Evolutionary conservation across 2,888 invertebrate species (phyloP).

Genomic region (Synergus itoensis): DNA sequence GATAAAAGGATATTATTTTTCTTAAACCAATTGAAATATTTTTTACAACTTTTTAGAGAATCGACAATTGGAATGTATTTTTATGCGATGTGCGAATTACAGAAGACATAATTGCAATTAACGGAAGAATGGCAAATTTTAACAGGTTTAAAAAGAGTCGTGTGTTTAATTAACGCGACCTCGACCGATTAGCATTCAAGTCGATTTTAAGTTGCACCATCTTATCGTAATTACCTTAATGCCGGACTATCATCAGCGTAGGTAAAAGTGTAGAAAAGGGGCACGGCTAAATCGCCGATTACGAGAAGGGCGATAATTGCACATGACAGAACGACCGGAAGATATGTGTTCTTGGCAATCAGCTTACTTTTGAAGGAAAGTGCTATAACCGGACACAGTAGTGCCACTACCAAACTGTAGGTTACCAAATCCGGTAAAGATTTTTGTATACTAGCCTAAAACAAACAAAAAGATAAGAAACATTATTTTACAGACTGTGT

Average conservation of each 20-base stretch:
- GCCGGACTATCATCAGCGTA: constrained; percentile 62
- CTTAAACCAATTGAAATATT: too few species aligned
- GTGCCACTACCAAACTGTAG: constrained; percentile 76
- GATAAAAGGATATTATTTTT: too few species aligned
- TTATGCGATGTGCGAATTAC: background rate
- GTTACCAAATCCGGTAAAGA: constrained; percentile 68
- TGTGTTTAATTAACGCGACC: constrained; percentile 54
- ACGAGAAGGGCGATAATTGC: constrained; percentile 76
- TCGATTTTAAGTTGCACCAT: constrained; percentile 33
- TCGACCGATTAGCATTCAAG: constrained; percentile 54
- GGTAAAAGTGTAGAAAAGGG: constrained; percentile 81
- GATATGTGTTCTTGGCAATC: constrained; percentile 71
- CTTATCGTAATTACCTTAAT: constrained; percentile 67
- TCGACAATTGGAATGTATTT: background rate
- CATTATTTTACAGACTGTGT: background rate
- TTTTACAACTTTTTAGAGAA: constrained; percentile 1
- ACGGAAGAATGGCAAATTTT: background rate
- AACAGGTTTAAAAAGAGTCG: constrained; percentile 10
- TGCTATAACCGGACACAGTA: constrained; percentile 77
- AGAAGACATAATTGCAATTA: constrained; percentile 27
- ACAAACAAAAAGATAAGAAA: constrained; percentile 43
- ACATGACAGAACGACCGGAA: constrained; percentile 77
- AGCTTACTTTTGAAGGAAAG: constrained; percentile 78
- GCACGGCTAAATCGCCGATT: constrained; percentile 82
- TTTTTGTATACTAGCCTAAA: constrained; percentile 70